Conservation (phyloP, 2,113 vertebrate species). For the Odocoileus virginianus region DNA sequence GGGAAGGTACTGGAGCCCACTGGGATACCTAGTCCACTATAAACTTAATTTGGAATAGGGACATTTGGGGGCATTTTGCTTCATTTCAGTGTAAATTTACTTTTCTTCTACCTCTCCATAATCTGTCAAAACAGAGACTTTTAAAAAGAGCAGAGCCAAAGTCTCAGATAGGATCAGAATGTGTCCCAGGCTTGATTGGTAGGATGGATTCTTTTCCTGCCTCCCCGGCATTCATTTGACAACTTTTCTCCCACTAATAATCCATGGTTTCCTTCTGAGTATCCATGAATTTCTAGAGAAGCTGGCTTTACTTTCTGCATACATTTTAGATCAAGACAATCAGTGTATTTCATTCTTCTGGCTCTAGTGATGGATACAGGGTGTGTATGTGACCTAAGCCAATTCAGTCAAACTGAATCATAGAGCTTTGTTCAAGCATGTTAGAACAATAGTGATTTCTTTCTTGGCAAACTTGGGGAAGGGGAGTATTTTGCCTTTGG, state of each 20-base stretch:
- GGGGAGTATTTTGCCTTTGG: not conserved
- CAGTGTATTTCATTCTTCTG: not conserved
- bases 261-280: not conserved
- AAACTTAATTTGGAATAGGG: not conserved
- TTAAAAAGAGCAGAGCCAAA: not conserved
- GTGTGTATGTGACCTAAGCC: not conserved
- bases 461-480: not conserved
- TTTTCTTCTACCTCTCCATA: not conserved
- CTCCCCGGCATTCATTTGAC: not conserved
- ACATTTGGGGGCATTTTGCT: not conserved
- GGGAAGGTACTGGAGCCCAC: not conserved
- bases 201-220: not conserved
- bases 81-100: not conserved
- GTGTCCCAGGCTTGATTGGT: not conserved
- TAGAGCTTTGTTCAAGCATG: not conserved
- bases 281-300: not conserved
- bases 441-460: not conserved
- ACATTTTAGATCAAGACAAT: not conserved
- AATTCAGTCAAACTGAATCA: not conserved
- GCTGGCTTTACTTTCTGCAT: not conserved
- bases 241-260: not conserved
- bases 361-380: not conserved
- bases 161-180: not conserved
- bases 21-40: not conserved
- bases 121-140: not conserved